Evolutionary conservation across 2,888 invertebrate genomes (phyloP), one percentile per base, ranked within the genome.

Genomic region (Sericinus montela): DNA sequence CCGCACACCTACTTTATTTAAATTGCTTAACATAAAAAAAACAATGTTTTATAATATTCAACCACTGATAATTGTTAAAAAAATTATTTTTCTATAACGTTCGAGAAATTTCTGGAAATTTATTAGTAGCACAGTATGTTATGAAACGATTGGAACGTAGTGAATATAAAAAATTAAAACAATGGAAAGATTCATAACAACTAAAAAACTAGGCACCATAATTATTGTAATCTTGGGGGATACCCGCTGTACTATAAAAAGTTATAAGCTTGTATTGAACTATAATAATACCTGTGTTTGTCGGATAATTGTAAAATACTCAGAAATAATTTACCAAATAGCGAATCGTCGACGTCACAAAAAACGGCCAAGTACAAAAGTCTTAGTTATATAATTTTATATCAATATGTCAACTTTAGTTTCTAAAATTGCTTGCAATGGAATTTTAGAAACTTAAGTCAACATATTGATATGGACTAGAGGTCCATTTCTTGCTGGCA

Each of bases 291-390:
- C 25, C 34, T 13, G 23, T 19, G 19, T 40, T 29, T 32, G 30
- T 40, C 32, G 7, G 11, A 9, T 11, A 13, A 32, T 32, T 32
- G 11, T 25, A 19, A 36, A 48, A 45, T 41, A 45, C 49, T 40
- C 36, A 41, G 49, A 50, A 50, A 45, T 36, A 45, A 50, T 49
- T 13, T 5, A 13, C 40, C 6, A 30, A 50, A 40, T 45, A 45
- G 30, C 8, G 16, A 35, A 10, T 35, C 29, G 32, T 19, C 11
- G 11, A 32, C n/a, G 5, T 9, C 11, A 32, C 45, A 50, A 50
- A 50, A 45, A 19, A 19, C 19, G 19, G 5, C 5, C n/a, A n/a
- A n/a, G n/a, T n/a, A n/a, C n/a, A n/a, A n/a, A n/a, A n/a, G n/a
- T n/a, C n/a, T n/a, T n/a, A n/a, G n/a, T n/a, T n/a, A n/a, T n/a